Percentiles rank a stretch among this genome's conserved stretches.
Evolutionary conservation across 2,797 vertebrate species (phyloP).

Genomic region (Tenualosa thibaudeaui): DNA sequence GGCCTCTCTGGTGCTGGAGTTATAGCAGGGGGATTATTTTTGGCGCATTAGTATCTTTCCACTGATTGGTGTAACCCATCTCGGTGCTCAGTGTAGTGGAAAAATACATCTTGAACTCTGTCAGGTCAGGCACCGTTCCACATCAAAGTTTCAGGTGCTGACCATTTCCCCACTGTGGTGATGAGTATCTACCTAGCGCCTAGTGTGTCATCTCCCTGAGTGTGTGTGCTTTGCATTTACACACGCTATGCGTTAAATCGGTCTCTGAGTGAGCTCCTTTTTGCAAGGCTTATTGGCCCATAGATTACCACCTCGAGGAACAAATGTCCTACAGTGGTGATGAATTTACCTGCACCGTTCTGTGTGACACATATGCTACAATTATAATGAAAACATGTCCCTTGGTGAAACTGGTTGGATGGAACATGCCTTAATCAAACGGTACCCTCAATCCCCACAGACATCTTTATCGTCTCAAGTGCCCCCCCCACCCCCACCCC

Average conservation of each 20-base stretch:
- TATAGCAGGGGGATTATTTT: conserved; percentile 8
- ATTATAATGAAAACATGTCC: background rate
- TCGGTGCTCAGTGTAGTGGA: background rate
- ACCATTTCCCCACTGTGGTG: background rate
- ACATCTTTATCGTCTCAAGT: background rate
- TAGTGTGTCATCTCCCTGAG: background rate
- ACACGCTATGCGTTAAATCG: background rate
- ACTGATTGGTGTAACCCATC: background rate
- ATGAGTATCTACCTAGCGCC: background rate
- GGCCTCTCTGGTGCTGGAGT: background rate
- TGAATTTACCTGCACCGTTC: background rate
- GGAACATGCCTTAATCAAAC: background rate
- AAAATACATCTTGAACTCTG: background rate
- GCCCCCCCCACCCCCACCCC: too few relatives aligned
- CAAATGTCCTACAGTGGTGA: background rate
- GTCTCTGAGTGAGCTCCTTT: background rate
- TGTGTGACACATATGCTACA: background rate
- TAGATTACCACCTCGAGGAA: background rate
- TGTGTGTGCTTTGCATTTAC: background rate
- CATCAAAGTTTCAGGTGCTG: background rate
- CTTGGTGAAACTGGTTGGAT: background rate
- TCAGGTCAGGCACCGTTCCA: background rate
- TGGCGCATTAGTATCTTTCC: conserved; percentile 9
- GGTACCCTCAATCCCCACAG: background rate
- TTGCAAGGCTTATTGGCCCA: background rate